Evolutionary conservation across 2,888 invertebrate species (phyloP).

Genomic region (Argyresthia goedartella): DNA sequence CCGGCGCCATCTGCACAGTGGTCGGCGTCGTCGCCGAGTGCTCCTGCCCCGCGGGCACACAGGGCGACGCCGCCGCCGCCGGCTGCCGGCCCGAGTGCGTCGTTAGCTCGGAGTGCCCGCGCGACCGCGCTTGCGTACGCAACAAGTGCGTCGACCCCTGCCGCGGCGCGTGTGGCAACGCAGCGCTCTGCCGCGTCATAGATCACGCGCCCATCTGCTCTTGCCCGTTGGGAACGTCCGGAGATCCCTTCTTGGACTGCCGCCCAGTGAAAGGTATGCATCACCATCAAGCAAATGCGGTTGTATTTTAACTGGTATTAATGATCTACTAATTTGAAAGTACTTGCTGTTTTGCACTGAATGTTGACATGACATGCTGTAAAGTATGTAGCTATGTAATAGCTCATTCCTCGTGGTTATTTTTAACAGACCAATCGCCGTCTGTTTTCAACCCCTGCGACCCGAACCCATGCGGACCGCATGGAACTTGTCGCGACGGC

Average conservation of each 20-base stretch:
- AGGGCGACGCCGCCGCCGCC: constrained; percentile 79
- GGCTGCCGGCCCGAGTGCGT: constrained; percentile 89
- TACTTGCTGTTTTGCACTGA: background rate
- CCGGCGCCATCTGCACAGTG: constrained; percentile 77
- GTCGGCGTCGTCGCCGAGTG: constrained; percentile 75
- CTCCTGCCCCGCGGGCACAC: constrained; percentile 81
- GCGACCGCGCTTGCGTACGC: constrained; percentile 81
- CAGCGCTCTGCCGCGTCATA: constrained; percentile 77
- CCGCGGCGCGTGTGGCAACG: constrained; percentile 83
- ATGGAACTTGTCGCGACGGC: constrained; percentile 76
- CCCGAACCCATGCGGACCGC: constrained; percentile 80
- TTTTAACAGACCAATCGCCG: constrained; percentile 16
- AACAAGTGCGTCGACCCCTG: constrained; percentile 87
- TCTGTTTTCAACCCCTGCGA: constrained; percentile 72
- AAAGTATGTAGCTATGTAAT: no score
- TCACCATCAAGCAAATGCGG: background rate
- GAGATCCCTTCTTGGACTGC: constrained; percentile 87
- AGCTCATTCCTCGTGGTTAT: no score
- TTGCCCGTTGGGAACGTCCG: constrained; percentile 78
- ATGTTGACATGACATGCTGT: background rate
- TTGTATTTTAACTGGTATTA: no score
- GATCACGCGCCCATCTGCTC: constrained; percentile 78
- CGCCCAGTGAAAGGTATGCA: constrained; percentile 28
- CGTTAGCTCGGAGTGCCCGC: constrained; percentile 83
- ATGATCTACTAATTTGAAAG: background rate